Base-by-base conservation (phyloP, 2,797 vertebrate species). In the Hoplostethus mediterraneus region DNA sequence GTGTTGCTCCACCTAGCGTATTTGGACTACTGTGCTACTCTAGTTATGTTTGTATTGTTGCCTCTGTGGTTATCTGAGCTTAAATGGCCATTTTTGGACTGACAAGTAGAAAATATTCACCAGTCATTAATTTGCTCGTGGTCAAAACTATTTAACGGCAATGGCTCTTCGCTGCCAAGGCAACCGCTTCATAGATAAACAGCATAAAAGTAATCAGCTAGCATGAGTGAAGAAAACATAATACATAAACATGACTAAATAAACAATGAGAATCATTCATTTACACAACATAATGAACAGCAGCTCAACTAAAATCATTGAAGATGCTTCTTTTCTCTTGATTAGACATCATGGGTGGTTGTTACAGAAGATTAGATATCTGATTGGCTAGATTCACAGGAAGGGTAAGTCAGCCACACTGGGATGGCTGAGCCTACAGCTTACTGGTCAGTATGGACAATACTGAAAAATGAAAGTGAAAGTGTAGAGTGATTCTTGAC, bases 181-280 rank as follows among this genome's bases (percentile, higher is more conserved):
- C 90, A 91, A 85, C 78, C 70, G 76, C 73, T 64, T 91, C 71
- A 80, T 82, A 73, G 76, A 83, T 81, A 17, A 82, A 82, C 53
- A 73, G 63, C 61, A 80, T 81, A 3, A 73, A 67, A 74, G 75
- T 51, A 53, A 68, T 78, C 79, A 80, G 75, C 53, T 74, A 3
- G 2, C 68, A 30, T 75, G 71, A 75, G 52, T 80, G 21, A 75
- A 73, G 40, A 73, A 76, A 77, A 58, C 42, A 49, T 44, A 64
- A 40, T 8, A 8, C 6, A 36, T 55, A 38, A 56, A 9, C 55
- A 57, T 71, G 67, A 82, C 56, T 60, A 61, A 53, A 42, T 13
- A 80, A 65, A 80, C 58, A 53, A 70, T 61, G 52, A 33, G 9
- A 75, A 60, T 17, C 2, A 67, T 78, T 64, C 69, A 69, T 75